A percentile compares a stretch with the other conserved stretches of the same genome.
Evolutionary conservation across 2,113 vertebrate species (phyloP).

Genomic region (Salvelinus sp.): DNA sequence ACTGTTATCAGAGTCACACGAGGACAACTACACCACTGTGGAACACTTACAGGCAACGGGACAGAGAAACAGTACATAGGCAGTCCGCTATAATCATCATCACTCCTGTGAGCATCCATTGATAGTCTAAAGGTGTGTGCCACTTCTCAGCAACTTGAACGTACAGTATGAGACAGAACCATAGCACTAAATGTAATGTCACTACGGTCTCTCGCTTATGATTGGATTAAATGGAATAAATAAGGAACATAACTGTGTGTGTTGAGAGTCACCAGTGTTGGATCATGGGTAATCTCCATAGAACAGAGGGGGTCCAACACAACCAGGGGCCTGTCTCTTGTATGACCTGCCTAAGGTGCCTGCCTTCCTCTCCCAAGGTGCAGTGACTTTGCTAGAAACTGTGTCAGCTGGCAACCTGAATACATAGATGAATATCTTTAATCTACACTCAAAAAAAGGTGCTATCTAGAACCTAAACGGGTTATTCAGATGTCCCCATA

Average conservation of each 20-base stretch:
- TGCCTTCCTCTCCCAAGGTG: background rate
- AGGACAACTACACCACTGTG: background rate
- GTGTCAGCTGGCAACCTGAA: background rate
- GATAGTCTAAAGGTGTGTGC: no score
- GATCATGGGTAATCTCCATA: background rate
- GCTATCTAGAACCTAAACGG: no score
- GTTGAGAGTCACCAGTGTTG: background rate
- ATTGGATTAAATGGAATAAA: background rate
- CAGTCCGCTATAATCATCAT: background rate
- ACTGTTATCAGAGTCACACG: no score
- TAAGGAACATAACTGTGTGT: background rate
- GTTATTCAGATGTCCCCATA: background rate
- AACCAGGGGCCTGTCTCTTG: background rate
- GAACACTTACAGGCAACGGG: background rate
- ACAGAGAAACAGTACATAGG: background rate
- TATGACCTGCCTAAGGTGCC: background rate
- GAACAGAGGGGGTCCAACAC: background rate
- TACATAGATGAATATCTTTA: conserved; percentile 40
- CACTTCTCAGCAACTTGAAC: no score
- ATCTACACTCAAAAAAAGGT: conserved; percentile 2
- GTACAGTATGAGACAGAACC: no score
- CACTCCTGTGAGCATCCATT: no score
- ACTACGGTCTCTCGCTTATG: no score
- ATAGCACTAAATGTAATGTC: no score
- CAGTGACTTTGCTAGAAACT: conserved; percentile 9